Evolutionary conservation across 2,113 vertebrate species (phyloP), one percentile per base, ranked within the genome.

Genomic region (Pelvicachromis taeniatus): DNA sequence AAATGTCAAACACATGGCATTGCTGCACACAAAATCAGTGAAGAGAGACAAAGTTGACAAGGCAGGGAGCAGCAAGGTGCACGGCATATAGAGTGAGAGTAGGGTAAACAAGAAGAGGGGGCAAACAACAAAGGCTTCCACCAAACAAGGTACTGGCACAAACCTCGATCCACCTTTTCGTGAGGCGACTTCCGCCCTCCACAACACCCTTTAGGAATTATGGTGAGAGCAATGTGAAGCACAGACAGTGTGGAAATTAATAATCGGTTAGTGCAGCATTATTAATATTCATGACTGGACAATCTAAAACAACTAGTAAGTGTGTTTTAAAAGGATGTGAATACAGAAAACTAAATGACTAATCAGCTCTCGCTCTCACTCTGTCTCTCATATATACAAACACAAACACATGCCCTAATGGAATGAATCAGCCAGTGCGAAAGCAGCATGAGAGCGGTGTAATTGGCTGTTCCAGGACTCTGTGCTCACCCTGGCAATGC

Each of bases 91-190:
- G 83, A 92, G 83, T 80, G 75, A 77, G 83, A 33, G n/a, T 16
- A 80, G n/a, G 48, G 50, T 45, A 31, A 38, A 26, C 52, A 48
- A 13, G 21, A 45, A 61, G 48, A 82, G 48, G 80, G 48, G 70
- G 77, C 9, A 55, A 89, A 88, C 78, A 89, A 88, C 82, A 88
- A 82, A 88, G 59, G 87, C 55, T 73, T 45, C 29, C 68, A 85
- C 77, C 82, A 63, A 84, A 91, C 83, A 70, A 16, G 81, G 83
- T 59, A 75, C 73, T 65, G 81, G 58, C 86, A 96, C 96, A 95
- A 97, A 99, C 97, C 97, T 99, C 98, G 91, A 97, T 98, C 97
- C 98, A 99, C 89, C 97, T 97, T 95, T 98, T 98, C 90, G 95
- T 97, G 92, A 97, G 97, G 90, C 96, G 96, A 86, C 95, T 91